Percentiles rank a stretch among this genome's conserved stretches.
These are phyloP conservation scores for Periphyllus acericola DNA, from an alignment of 2,888 invertebrate genomes.

Conservation along the genomic window DNA sequence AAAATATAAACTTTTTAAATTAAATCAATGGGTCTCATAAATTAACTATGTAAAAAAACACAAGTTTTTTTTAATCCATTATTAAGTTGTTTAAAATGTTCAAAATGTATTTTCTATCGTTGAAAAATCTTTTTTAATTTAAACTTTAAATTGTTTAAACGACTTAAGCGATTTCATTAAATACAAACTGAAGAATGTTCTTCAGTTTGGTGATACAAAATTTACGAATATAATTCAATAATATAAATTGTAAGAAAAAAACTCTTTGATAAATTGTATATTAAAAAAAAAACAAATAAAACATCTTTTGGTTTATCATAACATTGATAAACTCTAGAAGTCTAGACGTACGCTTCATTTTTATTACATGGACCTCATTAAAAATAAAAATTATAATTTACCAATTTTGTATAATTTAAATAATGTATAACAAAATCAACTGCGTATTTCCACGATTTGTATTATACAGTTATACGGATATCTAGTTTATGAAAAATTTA, in stretches of 20 bases:
- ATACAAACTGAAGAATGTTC: not conserved
- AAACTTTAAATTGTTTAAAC: conserved; percentile 33
- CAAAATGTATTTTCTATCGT: conserved; percentile 25
- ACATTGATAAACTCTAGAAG: not conserved
- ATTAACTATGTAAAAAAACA: conserved; percentile 9
- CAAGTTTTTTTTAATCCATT: conserved; percentile 14
- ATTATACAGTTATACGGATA: no score
- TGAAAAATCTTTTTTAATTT: conserved; percentile 19
- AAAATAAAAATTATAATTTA: no score
- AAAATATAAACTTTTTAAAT: conserved; percentile 33
- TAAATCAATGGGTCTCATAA: conserved; percentile 17
- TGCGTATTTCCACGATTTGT: no score
- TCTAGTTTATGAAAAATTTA: no score
- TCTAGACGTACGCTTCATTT: no score
- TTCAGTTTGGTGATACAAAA: not conserved
- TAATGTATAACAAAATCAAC: no score
- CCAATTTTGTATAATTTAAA: no score
- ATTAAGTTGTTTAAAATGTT: conserved; percentile 8
- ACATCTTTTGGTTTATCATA: not conserved
- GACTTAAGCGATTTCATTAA: conserved; percentile 8
- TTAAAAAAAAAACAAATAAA: not conserved
- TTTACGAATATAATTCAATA: not conserved
- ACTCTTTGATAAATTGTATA: not conserved
- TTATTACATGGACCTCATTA: no score
- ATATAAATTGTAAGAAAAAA: not conserved